Percentiles rank a stretch among this genome's conserved stretches.
Evolutionary conservation across 2,888 invertebrate genomes (phyloP).

Genomic region (Luffia ferchaultella): DNA sequence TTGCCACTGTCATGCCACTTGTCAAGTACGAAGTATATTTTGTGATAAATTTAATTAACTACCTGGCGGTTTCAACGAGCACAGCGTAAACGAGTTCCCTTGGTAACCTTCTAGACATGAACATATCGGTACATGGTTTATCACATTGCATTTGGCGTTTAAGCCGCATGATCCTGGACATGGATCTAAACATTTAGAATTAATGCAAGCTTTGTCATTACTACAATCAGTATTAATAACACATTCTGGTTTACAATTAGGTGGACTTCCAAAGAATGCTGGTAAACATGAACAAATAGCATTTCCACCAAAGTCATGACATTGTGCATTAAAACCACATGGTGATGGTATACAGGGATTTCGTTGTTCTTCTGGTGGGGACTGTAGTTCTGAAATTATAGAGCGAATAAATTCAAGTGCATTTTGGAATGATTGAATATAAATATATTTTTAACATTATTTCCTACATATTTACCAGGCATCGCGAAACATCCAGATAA

Average conservation of each 20-base stretch:
- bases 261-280: conserved; percentile 75
- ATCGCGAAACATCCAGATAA: conserved; percentile 65
- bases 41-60: conserved; percentile 26
- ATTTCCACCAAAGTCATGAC: conserved; percentile 55
- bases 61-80: conserved; percentile 63
- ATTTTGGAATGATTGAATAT: conserved; percentile 14
- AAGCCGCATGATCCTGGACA: conserved; percentile 81
- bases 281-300: conserved; percentile 74
- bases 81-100: conserved; percentile 80
- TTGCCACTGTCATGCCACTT: too few relatives aligned
- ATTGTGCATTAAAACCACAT: conserved; percentile 77
- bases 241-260: conserved; percentile 79
- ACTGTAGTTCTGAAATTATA: conserved; percentile 31
- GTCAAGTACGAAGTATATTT: background rate
- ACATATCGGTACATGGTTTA: conserved; percentile 80
- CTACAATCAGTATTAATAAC: conserved; percentile 77
- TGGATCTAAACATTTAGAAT: conserved; percentile 79
- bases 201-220: conserved; percentile 77
- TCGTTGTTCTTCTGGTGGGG: conserved; percentile 22
- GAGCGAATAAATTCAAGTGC: too few relatives aligned
- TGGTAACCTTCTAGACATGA: conserved; percentile 69
- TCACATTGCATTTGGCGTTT: conserved; percentile 75
- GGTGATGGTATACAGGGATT: conserved; percentile 80
- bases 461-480: conserved; percentile 24
- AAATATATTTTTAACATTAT: conserved; percentile 38